Base-by-base conservation (phyloP, 23 tunicate species). In the Halocynthia roretzi region DNA sequence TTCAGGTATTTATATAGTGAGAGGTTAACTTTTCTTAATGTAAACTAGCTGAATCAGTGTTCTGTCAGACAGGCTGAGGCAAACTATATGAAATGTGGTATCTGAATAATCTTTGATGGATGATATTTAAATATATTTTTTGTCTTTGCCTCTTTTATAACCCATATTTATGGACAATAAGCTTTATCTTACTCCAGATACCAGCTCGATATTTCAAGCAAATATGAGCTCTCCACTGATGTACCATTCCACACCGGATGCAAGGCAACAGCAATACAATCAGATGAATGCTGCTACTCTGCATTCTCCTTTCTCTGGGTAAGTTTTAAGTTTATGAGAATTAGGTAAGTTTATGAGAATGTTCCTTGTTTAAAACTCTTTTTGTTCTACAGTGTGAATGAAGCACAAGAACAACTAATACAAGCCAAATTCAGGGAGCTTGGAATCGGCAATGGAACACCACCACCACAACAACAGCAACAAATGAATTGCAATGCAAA, bases 381-480 rank as follows among this genome's bases (percentile, higher is more conserved):
- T n/a, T 5, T 56, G 56, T 58, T 61, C 60, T 48, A 70, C 79
- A 87, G 85, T 15, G 61, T 67, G 23, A 77, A 68, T 8, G 78
- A 73, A 18, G 8, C 77, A 64, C 96, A 89, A 75, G 96, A 89
- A 57, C 87, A 80, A 53, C 54, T 84, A 23, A 89, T 89, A 58
- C 96, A 89, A 55, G 82, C 77, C 0, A 89, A 89, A 61, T 83
- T 89, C 61, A 78, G 88, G 11, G 96, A 89, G 55, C 72, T 89
- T 14, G 96, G 96, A 6, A 48, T 89, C 5, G 96, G 96, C 10
- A 89, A 89, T 70, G 96, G 96, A 76, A 89, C 96, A 5, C 96
- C 96, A 5, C 96, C 96, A 51, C 71, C 78, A 12, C 71, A 67
- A 50, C 17, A 67, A 12, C 44, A 31, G 44, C 44, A 31, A 31